Base-by-base conservation (phyloP, 2,113 vertebrate species). In the Pristiophorus japonicus region DNA sequence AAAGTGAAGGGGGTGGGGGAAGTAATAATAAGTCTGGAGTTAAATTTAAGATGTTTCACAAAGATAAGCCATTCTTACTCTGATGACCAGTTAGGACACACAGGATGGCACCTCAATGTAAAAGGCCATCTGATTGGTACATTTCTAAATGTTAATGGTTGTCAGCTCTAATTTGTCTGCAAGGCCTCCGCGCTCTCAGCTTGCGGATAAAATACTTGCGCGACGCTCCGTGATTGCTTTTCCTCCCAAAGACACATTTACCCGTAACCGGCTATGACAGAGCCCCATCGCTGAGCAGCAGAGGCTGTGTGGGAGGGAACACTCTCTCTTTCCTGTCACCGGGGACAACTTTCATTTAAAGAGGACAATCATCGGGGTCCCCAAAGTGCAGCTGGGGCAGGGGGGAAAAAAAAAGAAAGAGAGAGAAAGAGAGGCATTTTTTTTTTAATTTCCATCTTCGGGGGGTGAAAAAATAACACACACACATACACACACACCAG, bases 341-440 rank as follows among this genome's bases (percentile, higher is more conserved):
- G 38, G 88, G 88, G 88, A 91, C 59, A 91, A 91, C 88, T 91
- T 63, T 91, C 22, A 91, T 91, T 62, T 38, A 18, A 91, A 38
- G 88, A 38, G 34, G 55, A 6, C 55, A 65, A 63, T 38, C 30
- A 91, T 38, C 1, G 30, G 12, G 88, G 55, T 63, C 88, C 34
- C 55, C 55, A 90, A 90, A 90, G 87, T 62, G 87, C 85, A 88
- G 24, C 85, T 88, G 85, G 47, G 85, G 51, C 87, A 62, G 92
- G 62, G 59, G 92, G 62, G 59, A 59, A 59, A 88, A 38, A 27
- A 47, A 66, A 14, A 94, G 92, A 34, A 30, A 91, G 51, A 34
- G 87, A 10, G 20, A 51, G 45, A n/a, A n/a, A n/a, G n/a, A n/a
- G n/a, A n/a, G n/a, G n/a, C 24, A 6, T 20, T 85, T 85, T 85